These are phyloP conservation scores for Meles meles DNA, from an alignment of 2,113 vertebrate species.

Conservation along the genomic window DNA sequence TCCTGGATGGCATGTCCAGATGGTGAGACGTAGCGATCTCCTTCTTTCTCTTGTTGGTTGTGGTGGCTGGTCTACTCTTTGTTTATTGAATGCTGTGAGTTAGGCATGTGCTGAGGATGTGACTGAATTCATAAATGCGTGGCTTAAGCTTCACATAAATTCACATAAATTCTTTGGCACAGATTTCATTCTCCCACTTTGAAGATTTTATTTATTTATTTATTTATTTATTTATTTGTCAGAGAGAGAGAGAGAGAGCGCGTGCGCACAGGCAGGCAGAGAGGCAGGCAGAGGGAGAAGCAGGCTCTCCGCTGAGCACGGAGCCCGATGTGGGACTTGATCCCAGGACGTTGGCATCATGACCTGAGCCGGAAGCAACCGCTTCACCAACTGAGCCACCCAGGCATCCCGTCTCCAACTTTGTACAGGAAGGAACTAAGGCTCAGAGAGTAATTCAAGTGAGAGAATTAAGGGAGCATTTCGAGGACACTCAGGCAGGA, in stretches of 20 bases:
- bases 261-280: no score
- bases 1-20: not conserved
- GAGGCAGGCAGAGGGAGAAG: no score
- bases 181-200: not conserved
- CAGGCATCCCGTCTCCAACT: not conserved
- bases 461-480: not conserved
- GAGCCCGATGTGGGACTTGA: no score
- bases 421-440: not conserved
- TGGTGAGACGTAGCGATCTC: accelerated
- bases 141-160: not conserved
- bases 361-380: no score
- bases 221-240: no score
- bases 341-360: no score
- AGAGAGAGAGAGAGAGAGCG: no score
- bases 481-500: not conserved
- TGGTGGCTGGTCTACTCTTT: not conserved
- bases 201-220: no score
- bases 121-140: not conserved
- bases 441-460: not conserved
- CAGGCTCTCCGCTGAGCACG: no score
- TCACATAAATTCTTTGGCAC: not conserved
- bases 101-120: no score
- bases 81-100: not conserved
- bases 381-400: no score
- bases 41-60: not conserved